Base-by-base conservation (phyloP, 1,140 invertebrate genomes). In the Drosophila grimshawi region DNA sequence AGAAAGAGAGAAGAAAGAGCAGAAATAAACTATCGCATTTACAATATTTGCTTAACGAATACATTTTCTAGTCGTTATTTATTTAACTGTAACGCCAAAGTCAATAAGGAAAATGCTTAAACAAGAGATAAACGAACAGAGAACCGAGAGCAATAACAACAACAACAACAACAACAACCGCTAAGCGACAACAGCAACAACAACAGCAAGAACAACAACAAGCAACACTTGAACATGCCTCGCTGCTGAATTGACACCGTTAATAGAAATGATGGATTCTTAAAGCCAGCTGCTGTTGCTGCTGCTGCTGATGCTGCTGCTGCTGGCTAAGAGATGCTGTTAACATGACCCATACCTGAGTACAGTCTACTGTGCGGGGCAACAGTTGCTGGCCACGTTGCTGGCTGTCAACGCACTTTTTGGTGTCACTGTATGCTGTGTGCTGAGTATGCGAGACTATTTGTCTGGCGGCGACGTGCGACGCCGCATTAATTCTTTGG, bases 21-120 rank as follows among this genome's bases (percentile, higher is more conserved):
- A 1, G 7, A 4, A 43, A 43, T n/a, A 74, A 86, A 81, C 82
- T 86, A 86, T 76, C 83, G 70, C 78, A 85, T 89, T 89, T 89
- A 89, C 86, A 89, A 89, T 89, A 90, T 89, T 90, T 89, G 81
- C 68, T 80, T 67, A 78, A 75, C 80, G 85, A 88, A 80, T 89
- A 83, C 83, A 85, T 88, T 90, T 89, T 76, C 75, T 52, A 70
- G 64, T 69, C 78, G 81, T 67, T 90, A 89, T 89, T 89, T 89
- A 81, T 71, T 76, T 89, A 89, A 89, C 85, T 88, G 85, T 78
- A 76, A 52, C 76, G 75, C 69, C 68, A 79, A 72, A 83, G 86
- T 78, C 80, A 89, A 81, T 77, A 71, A 52, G 66, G 70, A 74
- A 81, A 72, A 86, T 80, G 85, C 86, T 79, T 67, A 80, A 83